Conservation (phyloP, 2,888 invertebrate species). For the Noctua pronuba region DNA sequence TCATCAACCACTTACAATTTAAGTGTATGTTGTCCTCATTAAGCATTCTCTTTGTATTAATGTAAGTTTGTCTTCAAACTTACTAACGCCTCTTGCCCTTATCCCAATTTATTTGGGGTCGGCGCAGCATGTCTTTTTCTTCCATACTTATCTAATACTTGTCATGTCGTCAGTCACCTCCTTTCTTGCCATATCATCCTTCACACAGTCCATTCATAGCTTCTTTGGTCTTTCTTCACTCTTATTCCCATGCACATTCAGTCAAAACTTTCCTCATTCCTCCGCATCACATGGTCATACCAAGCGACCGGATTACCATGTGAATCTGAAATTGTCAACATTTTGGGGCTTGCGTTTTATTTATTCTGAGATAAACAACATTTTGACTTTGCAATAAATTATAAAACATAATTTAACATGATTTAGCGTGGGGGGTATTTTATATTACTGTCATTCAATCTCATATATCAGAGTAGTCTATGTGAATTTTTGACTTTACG, state of each 20-base stretch:
- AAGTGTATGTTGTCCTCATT: no score
- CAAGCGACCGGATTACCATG: not conserved
- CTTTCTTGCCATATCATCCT: no score
- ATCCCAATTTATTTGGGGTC: no score
- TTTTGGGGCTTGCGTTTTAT: not conserved
- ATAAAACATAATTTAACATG: not conserved
- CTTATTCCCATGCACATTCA: no score
- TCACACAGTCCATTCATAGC: no score
- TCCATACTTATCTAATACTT: no score
- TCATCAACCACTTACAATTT: not conserved
- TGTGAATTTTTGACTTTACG: constrained; percentile 24
- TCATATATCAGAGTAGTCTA: not conserved
- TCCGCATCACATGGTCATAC: no score
- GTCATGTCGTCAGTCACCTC: no score
- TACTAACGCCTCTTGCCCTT: not conserved
- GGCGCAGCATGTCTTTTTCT: no score
- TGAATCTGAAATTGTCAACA: not conserved
- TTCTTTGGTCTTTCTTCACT: no score
- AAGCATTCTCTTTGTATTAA: no score
- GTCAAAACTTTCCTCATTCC: no score
- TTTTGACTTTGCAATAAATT: not conserved
- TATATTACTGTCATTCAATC: constrained; percentile 2
- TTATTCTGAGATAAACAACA: not conserved
- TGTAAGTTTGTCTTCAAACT: not conserved
- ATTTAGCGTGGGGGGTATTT: not conserved